Evolutionary conservation across 2,113 vertebrate species (phyloP), one percentile per base, ranked within the genome.

Genomic region (Thryonomys swinderianus): DNA sequence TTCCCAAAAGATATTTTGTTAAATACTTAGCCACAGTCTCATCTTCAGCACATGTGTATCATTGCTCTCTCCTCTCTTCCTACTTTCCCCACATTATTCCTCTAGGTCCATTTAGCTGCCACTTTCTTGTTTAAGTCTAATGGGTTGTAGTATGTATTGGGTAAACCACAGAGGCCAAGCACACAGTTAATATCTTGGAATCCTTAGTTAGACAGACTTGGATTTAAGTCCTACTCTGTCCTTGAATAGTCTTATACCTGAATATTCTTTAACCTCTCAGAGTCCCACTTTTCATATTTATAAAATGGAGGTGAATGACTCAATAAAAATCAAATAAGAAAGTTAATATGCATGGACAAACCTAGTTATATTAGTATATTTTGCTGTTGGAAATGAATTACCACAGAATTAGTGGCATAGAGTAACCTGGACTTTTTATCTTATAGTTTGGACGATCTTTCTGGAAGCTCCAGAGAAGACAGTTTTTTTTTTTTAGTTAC

Each of bases 1-100:
- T n/a, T n/a, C n/a, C n/a, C n/a, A 74, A 86, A 57, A 59, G 57
- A 45, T n/a, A 6, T 71, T 79, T 67, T 83, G 53, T 9, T 78
- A 78, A 85, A 62, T 23, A 14, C n/a, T 87, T 71, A 69, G 25
- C 32, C 2, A 18, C 21, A 61, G 34, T 21, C 30, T 30, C 7
- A 34, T 30, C 5, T 83, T 6, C 3, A n/a, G 12, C 62, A 4
- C 3, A 4, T 30, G 85, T 55, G 59, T 45, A 7, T 45, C 12
- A n/a, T 18, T 78, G 25, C 4, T 53, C 5, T 62, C 17, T 6
- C 3, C 23, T 27, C 25, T 1, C 9, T 6, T 32, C 30, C 2
- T 21, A 10, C 0, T 0, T 25, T 62, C 8, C 25, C n/a, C 9
- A 27, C 7, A 2, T 71, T 53, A 48, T 6, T 42, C 37, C 2